Percentiles rank a stretch among this genome's conserved stretches.
Conservation (phyloP, 2,797 vertebrate species). For the Melanotaenia boesemani region DNA sequence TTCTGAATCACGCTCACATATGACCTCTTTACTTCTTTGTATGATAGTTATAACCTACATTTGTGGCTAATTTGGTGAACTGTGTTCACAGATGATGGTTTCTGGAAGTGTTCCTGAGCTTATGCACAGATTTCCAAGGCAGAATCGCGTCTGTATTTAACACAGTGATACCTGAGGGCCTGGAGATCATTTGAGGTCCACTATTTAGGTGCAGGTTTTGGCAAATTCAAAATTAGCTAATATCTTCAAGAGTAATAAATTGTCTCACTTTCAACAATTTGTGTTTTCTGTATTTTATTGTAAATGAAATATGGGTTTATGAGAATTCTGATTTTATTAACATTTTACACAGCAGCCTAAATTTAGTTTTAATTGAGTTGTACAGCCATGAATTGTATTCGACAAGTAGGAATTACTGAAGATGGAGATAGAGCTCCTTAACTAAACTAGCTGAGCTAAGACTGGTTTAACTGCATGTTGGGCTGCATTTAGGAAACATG, state of each 20-base stretch:
- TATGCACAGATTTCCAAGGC: no score
- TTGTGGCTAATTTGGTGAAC: not conserved
- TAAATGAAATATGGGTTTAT: not conserved
- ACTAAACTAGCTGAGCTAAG: slow-evolving; percentile 16
- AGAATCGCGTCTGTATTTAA: no score
- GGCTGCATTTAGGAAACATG: slow-evolving; percentile 31
- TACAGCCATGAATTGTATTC: not conserved
- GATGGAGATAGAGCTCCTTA: not conserved
- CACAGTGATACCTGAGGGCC: no score
- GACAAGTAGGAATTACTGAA: not conserved
- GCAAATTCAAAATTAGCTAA: not conserved
- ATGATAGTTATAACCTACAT: not conserved
- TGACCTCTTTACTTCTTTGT: not conserved
- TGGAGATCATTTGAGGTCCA: no score
- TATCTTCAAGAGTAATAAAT: not conserved
- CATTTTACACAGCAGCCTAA: not conserved
- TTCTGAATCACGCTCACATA: not conserved
- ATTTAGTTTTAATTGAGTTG: not conserved
- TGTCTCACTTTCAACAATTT: not conserved
- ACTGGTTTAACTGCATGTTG: slow-evolving; percentile 23
- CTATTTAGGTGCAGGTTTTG: not conserved
- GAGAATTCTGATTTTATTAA: not conserved
- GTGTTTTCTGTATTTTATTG: not conserved
- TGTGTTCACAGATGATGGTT: not conserved
- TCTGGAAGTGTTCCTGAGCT: not conserved